phyloP scores from a whole-genome alignment of 2,113 vertebrate genomes.

The Stigmatopora nigra region DNA sequence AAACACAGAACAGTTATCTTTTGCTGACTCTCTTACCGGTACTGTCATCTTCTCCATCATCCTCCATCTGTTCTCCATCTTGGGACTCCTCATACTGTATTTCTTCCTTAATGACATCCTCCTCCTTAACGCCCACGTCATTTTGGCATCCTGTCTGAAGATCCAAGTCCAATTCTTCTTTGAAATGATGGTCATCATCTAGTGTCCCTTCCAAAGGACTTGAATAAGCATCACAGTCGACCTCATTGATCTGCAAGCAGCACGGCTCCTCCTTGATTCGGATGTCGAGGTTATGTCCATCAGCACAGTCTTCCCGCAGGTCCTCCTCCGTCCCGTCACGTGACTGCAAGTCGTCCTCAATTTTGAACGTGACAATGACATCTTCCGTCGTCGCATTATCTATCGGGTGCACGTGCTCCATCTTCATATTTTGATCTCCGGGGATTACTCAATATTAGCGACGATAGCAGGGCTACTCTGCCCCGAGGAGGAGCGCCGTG shows the following conservation, averaged over 20 bases:
- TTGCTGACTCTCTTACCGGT: slow-evolving; percentile 32
- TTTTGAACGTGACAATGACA: slow-evolving; percentile 22
- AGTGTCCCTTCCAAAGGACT: slow-evolving; percentile 11
- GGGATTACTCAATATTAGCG: background rate
- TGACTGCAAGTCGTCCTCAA: slow-evolving; percentile 22
- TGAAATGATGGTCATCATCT: slow-evolving; percentile 30
- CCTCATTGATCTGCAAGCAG: slow-evolving; percentile 36
- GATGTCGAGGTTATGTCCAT: slow-evolving; percentile 26
- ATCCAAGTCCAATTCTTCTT: slow-evolving; percentile 43
- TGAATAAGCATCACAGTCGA: background rate
- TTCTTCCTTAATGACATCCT: slow-evolving; percentile 11
- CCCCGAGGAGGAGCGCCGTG: background rate
- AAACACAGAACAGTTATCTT: background rate
- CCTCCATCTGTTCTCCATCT: slow-evolving; percentile 20
- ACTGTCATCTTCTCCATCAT: slow-evolving; percentile 29
- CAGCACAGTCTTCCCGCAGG: slow-evolving; percentile 3
- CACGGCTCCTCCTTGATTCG: slow-evolving; percentile 63
- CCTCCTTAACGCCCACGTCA: slow-evolving; percentile 38
- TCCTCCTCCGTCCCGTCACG: slow-evolving; percentile 14
- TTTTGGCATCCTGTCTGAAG: slow-evolving; percentile 13
- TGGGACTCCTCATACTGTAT: slow-evolving; percentile 29
- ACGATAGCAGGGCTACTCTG: too few species aligned
- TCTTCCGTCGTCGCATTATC: background rate
- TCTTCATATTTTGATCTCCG: slow-evolving; percentile 31
- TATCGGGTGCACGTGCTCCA: slow-evolving; percentile 29